These are phyloP conservation scores for Cuniculus paca DNA, from an alignment of 2,797 vertebrate species.

Conservation along the genomic window DNA sequence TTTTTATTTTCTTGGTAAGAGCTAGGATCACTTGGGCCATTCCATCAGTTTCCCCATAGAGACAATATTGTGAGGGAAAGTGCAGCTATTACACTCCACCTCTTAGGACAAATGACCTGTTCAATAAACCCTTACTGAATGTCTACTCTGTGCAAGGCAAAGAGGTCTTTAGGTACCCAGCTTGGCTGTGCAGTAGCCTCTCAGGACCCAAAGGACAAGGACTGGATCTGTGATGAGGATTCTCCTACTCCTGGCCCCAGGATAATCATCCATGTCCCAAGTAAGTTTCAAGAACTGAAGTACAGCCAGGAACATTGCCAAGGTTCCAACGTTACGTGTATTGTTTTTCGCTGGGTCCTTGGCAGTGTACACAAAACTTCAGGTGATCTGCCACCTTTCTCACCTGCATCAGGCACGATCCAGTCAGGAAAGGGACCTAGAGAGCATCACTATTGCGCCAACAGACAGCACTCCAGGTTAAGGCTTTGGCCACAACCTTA, in stretches of 20 bases:
- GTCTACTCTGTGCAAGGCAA: background rate
- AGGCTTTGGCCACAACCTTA: background rate
- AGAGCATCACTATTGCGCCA: background rate
- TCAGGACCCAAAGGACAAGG: background rate
- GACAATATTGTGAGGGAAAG: background rate
- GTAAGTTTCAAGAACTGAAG: background rate
- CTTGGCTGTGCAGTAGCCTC: background rate
- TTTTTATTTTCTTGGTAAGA: background rate
- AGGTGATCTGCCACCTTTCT: background rate
- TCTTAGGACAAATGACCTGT: background rate
- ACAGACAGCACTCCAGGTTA: background rate
- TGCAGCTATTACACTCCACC: background rate
- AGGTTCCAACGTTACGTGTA: fast-evolving
- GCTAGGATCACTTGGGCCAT: background rate
- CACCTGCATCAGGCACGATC: background rate
- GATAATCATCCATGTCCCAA: background rate
- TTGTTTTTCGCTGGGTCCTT: background rate
- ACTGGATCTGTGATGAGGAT: background rate
- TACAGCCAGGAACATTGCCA: background rate
- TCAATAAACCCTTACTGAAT: background rate
- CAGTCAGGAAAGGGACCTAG: background rate
- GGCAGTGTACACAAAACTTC: background rate
- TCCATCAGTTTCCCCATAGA: background rate
- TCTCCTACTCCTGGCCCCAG: fast-evolving
- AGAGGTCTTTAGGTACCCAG: background rate